Evolutionary conservation across 1,140 invertebrate species (phyloP), one percentile per base, ranked within the genome.

Genomic region (Drosophila chauvacae): DNA sequence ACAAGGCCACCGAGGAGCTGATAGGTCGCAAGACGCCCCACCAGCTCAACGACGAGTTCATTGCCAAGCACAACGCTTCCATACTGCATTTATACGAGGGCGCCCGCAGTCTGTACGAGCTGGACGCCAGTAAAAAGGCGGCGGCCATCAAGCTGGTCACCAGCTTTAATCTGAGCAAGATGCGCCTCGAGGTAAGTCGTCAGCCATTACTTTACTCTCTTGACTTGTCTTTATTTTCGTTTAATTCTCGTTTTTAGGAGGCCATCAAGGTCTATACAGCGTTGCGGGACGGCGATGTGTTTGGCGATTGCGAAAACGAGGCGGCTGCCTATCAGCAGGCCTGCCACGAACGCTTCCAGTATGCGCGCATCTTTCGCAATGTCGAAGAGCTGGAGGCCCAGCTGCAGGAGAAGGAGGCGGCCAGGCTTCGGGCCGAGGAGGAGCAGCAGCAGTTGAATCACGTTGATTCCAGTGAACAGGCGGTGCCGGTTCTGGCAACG

Each of bases 221-320:
- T 48, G 14, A 28, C 9, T 18, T n/a, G 16, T 39, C 11, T 7
- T 23, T 23, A 23, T 1, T 18, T n/a, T 60, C 93, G 10, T 9
- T 63, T 4, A 13, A 93, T 23, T 26, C 28, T 20, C 5, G 45
- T 2, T 48, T 2, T 2, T 26, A 97, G 95, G 96, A 95, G 90
- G 97, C 97, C 93, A 95, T 95, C 59, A 95, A 95, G 73, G 95
- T 98, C 23, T 93, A 98, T 58, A 95, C 96, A 65, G 95, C 95
- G 69, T 94, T 98, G 81, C 94, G 94, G 70, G 95, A 95, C 59
- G 96, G 96, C 48, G 96, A 97, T 75, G 66, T 88, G 51, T 88
- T 88, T 55, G 85, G 85, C 1, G 81, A 88, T 11, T 97, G 97
- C 1, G 92, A 94, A 35, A 96, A 96, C 90, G 95, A 96, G 47